Conservation (phyloP, 1,140 invertebrate genomes). For the Drosophila kanapiae region DNA sequence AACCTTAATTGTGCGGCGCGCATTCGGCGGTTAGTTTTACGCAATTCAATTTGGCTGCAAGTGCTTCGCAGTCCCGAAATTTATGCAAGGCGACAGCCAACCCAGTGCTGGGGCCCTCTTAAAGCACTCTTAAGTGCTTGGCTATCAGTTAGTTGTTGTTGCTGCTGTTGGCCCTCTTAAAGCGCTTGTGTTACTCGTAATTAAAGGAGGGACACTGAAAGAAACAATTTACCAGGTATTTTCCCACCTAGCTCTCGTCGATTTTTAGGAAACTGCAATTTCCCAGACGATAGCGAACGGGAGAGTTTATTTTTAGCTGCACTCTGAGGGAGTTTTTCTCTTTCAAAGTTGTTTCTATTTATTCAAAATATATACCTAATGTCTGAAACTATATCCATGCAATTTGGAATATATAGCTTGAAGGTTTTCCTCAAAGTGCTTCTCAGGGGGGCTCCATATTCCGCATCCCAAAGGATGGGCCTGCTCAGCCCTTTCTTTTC, state of each 20-base stretch:
- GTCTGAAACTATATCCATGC: too few relatives aligned
- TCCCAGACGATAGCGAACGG: too few relatives aligned
- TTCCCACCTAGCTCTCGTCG: not conserved
- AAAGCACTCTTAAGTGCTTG: constrained; percentile 47
- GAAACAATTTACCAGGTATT: not conserved
- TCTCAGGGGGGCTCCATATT: not conserved
- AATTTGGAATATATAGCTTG: not conserved
- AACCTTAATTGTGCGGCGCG: constrained; percentile 82
- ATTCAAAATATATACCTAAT: too few relatives aligned
- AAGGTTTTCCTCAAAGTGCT: constrained; percentile 14
- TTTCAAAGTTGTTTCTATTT: too few relatives aligned
- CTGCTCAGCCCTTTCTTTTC: constrained; percentile 25
- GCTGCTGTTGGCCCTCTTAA: constrained; percentile 22
- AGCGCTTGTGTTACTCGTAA: constrained; percentile 40
- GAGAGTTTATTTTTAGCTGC: too few relatives aligned
- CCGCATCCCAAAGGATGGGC: not conserved
- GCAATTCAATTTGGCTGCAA: constrained; percentile 80
- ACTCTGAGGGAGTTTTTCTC: too few relatives aligned
- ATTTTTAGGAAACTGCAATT: too few relatives aligned
- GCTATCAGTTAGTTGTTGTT: constrained; percentile 21
- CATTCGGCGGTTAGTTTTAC: constrained; percentile 80
- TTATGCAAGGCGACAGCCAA: constrained; percentile 68
- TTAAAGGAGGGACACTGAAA: constrained; percentile 41
- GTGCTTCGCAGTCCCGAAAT: constrained; percentile 52
- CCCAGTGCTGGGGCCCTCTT: constrained; percentile 16